Evolutionary conservation across 2,113 vertebrate genomes (phyloP).

Genomic region (Lichenostomus cassidix): DNA sequence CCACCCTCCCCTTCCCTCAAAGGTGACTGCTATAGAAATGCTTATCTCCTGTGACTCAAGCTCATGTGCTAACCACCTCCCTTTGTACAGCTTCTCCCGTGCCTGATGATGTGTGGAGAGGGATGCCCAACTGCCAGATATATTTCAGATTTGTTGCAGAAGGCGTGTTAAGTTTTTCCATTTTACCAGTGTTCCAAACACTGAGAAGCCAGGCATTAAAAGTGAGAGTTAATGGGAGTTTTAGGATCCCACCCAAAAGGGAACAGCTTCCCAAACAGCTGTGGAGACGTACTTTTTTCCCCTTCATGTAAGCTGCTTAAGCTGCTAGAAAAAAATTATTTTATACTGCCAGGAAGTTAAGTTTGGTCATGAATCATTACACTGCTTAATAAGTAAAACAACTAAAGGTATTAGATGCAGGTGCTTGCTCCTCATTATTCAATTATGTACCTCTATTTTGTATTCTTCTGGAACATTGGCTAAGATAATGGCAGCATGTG

Average conservation of each 20-base stretch:
- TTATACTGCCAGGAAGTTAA: constrained; percentile 12
- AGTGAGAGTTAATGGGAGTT: not conserved
- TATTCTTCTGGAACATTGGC: not conserved
- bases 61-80: constrained; percentile 23
- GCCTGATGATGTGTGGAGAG: not conserved
- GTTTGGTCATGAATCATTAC: constrained; percentile 9
- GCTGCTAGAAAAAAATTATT: not conserved
- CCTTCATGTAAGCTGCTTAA: not conserved
- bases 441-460: not conserved
- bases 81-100: not conserved
- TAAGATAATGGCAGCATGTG: not conserved
- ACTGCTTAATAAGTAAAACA: constrained; percentile 2
- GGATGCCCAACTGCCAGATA: not conserved
- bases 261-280: constrained; percentile 2
- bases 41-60: constrained; percentile 33
- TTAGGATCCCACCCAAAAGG: constrained; percentile 24
- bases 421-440: not conserved
- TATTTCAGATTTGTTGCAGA: constrained; percentile 14
- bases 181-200: not conserved
- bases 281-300: not conserved
- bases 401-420: not conserved
- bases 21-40: constrained; percentile 22
- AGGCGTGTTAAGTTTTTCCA: constrained; percentile 43
- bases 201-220: not conserved
- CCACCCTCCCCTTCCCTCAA: not conserved